These are phyloP conservation scores for Labroides dimidiatus DNA, from an alignment of 2,797 vertebrate genomes.

Conservation along the genomic window DNA sequence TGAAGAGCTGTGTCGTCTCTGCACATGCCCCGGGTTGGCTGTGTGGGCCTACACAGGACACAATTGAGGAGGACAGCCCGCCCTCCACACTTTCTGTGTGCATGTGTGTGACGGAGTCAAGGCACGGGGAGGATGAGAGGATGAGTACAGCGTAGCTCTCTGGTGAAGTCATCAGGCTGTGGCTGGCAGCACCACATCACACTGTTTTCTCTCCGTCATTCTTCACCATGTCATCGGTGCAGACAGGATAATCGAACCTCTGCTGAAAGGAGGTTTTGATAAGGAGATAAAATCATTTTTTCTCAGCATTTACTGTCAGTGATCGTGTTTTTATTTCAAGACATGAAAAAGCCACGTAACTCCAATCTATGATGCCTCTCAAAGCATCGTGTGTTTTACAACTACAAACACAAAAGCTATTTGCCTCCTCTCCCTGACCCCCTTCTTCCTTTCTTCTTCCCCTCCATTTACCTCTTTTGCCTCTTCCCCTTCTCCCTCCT, in stretches of 20 bases:
- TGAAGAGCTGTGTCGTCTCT: slow-evolving; percentile 67
- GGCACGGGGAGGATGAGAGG: slow-evolving; percentile 48
- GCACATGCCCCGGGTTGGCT: slow-evolving; percentile 69
- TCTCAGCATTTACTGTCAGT: slow-evolving; percentile 1
- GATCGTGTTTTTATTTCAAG: slow-evolving; percentile 13
- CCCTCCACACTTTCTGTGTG: slow-evolving; percentile 9
- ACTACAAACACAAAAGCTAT: slow-evolving; percentile 12
- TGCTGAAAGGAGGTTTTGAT: slow-evolving; percentile 8
- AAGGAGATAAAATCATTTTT: neutral
- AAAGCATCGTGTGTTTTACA: slow-evolving; percentile 17
- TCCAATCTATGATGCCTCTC: too few species aligned
- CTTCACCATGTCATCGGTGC: slow-evolving; percentile 20
- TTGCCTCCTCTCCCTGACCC: slow-evolving; percentile 23
- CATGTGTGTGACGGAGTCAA: slow-evolving; percentile 39
- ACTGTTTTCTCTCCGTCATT: slow-evolving; percentile 38
- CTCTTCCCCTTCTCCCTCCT: neutral
- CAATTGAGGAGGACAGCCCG: slow-evolving; percentile 54
- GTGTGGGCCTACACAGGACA: slow-evolving; percentile 49
- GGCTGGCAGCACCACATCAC: slow-evolving; percentile 50
- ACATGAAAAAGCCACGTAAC: neutral
- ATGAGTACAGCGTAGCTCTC: slow-evolving; percentile 49
- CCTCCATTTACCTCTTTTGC: slow-evolving; percentile 58
- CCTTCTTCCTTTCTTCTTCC: slow-evolving; percentile 49
- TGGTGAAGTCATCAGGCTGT: slow-evolving; percentile 71
- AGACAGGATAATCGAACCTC: slow-evolving; percentile 28